Percentiles rank a stretch among this genome's conserved stretches.
These are phyloP conservation scores for Litoditis marina DNA, from an alignment of 2,888 invertebrate genomes.

Conservation along the genomic window DNA sequence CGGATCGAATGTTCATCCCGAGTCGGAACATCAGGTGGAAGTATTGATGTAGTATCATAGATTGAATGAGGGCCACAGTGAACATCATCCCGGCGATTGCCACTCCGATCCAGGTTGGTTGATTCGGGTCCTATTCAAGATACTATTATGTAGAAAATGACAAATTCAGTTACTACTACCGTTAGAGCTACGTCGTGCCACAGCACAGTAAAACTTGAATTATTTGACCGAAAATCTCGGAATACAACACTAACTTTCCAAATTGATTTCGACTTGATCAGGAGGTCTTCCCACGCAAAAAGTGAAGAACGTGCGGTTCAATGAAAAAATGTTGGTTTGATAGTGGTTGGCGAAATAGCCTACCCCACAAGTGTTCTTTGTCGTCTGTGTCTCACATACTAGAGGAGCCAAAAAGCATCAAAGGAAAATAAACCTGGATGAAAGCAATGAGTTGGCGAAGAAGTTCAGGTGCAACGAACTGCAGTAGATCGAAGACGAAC, in stretches of 20 bases:
- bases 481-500: constrained; percentile 54
- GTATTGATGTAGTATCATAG: constrained; percentile 79
- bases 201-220: too few species aligned
- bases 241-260: too few species aligned
- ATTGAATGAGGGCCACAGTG: constrained; percentile 75
- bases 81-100: constrained; percentile 77
- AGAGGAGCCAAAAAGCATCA: background rate
- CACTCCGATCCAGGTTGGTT: constrained; percentile 67
- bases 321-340: background rate
- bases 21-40: constrained; percentile 78
- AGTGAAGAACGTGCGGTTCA: background rate
- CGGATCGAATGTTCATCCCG: constrained; percentile 75
- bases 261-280: too few species aligned
- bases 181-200: too few species aligned
- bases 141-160: too few species aligned
- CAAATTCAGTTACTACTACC: too few species aligned
- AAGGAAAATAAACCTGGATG: constrained; percentile 30
- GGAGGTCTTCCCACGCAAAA: too few species aligned
- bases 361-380: too few species aligned
- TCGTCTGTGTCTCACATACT: too few species aligned
- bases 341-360: too few species aligned
- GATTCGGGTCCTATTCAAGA: constrained; percentile 39
- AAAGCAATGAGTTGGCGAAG: constrained; percentile 54
- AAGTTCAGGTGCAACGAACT: constrained; percentile 54
- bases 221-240: too few species aligned